Evolutionary conservation across 2,113 vertebrate genomes (phyloP).

Genomic region (Saimiri boliviensis): DNA sequence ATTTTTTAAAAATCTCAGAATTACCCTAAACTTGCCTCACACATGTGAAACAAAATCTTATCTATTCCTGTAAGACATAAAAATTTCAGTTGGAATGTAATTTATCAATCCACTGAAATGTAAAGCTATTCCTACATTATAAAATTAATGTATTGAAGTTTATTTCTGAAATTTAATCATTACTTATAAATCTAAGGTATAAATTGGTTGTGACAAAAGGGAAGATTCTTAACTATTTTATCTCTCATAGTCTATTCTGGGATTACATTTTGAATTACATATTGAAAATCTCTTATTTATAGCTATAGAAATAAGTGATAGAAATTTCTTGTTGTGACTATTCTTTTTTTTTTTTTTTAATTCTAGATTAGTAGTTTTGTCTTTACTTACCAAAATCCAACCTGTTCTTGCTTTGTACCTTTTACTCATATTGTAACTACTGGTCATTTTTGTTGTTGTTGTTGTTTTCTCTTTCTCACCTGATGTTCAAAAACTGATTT

Average conservation of each 20-base stretch:
- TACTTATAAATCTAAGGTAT: neutral
- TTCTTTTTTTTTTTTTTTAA: neutral
- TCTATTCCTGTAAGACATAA: neutral
- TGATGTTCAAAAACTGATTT: neutral
- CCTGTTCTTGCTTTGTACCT: neutral
- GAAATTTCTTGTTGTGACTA: neutral
- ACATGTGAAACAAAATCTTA: neutral
- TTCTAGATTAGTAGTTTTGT: neutral
- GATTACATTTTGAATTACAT: neutral
- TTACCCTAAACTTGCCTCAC: neutral
- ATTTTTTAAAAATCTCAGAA: neutral
- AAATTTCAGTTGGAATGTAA: neutral
- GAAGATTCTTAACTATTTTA: neutral
- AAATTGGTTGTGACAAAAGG: slow-evolving; percentile 24
- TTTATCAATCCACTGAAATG: neutral
- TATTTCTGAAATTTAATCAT: neutral
- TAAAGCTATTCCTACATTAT: neutral
- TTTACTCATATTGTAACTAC: neutral
- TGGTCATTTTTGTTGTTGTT: too few species aligned
- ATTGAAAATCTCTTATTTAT: neutral
- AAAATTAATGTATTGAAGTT: neutral
- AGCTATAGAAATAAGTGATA: neutral
- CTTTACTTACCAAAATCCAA: neutral
- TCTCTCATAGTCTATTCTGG: neutral
- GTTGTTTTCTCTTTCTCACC: neutral